Conservation (phyloP, 2,797 vertebrate species). For the Hydrolagus colliei region DNA sequence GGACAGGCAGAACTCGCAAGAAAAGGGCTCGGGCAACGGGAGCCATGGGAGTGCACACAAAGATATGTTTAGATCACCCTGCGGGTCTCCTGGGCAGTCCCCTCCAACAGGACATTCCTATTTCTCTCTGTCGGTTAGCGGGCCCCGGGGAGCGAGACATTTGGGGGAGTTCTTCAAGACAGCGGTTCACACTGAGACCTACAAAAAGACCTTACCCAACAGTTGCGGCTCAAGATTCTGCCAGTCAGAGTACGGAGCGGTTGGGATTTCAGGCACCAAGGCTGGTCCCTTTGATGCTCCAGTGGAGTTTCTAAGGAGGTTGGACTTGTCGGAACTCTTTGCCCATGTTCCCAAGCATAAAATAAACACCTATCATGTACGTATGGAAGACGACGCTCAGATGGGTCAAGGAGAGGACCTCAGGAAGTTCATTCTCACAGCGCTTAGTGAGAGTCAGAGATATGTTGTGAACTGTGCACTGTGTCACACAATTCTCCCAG, state of each 20-base stretch:
- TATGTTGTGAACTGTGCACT: conserved; percentile 95
- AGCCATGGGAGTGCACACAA: conserved; percentile 41
- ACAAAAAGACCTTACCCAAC: conserved; percentile 73
- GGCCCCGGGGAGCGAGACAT: conserved; percentile 77
- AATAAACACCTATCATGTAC: conserved; percentile 94
- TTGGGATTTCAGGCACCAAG: conserved; percentile 58
- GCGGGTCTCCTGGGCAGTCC: conserved; percentile 82
- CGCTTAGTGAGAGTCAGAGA: conserved; percentile 90
- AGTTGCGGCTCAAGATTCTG: conserved; percentile 57
- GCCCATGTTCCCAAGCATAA: conserved; percentile 91
- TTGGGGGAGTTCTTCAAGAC: conserved; percentile 92
- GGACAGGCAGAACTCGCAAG: conserved; percentile 87
- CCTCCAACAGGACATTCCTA: conserved; percentile 80
- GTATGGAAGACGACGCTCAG: conserved; percentile 96
- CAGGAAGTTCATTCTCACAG: conserved; percentile 90
- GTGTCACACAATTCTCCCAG: conserved; percentile 83
- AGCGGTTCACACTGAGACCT: conserved; percentile 82
- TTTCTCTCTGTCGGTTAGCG: conserved; percentile 67
- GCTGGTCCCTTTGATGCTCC: conserved; percentile 67
- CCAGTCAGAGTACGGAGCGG: conserved; percentile 57
- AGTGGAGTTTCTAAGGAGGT: conserved; percentile 87
- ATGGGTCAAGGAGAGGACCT: conserved; percentile 96
- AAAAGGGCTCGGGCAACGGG: conserved; percentile 56
- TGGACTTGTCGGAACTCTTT: conserved; percentile 93
- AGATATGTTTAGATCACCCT: conserved; percentile 56